Percentiles rank a stretch among this genome's conserved stretches.
phyloP scores from a whole-genome alignment of 2,888 invertebrate species.

The Drosophila anomalipes region DNA sequence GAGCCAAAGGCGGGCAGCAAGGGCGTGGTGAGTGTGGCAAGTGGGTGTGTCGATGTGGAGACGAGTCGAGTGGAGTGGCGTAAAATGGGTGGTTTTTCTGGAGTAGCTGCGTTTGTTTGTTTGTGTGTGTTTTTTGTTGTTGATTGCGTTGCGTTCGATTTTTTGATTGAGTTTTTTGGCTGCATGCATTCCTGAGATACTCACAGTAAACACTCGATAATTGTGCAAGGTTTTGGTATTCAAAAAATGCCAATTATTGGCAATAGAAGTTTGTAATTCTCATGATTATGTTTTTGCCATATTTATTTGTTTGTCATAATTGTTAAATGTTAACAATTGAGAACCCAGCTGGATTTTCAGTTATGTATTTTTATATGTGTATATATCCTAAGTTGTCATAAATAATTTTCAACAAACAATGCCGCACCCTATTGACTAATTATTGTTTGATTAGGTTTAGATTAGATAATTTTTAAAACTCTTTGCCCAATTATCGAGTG shows the following conservation, averaged over 20 bases:
- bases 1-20: constrained; percentile 84
- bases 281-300: background rate
- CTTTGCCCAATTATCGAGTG: constrained; percentile 9
- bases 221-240: background rate
- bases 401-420: background rate
- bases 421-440: background rate
- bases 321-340: background rate
- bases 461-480: constrained; percentile 1
- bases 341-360: background rate
- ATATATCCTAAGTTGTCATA: background rate
- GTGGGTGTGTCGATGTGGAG: constrained; percentile 1
- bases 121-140: constrained; percentile 13
- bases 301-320: background rate
- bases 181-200: constrained; percentile 36
- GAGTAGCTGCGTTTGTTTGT: constrained; percentile 12
- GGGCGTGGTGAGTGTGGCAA: constrained; percentile 78
- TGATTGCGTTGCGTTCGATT: constrained; percentile 36
- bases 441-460: background rate
- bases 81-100: constrained; percentile 4
- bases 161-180: constrained; percentile 29
- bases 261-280: background rate
- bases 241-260: background rate
- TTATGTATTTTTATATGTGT: background rate
- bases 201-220: constrained; percentile 4
- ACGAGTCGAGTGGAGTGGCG: background rate